Evolutionary conservation across 2,888 invertebrate genomes (phyloP), one percentile per base, ranked within the genome.

Genomic region (Tineola bisselliella): DNA sequence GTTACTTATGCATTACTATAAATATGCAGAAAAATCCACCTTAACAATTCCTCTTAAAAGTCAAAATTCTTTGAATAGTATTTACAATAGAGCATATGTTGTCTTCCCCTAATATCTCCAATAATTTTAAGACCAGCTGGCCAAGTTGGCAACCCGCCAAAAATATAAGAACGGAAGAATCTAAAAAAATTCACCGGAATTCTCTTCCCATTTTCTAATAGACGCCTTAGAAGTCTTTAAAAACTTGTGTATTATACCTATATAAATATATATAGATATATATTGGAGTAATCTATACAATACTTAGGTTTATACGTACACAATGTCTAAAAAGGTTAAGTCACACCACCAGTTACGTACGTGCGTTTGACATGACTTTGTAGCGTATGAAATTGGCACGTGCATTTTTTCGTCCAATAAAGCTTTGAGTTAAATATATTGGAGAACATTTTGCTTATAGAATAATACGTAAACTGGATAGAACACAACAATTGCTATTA

Each of bases 81-180:
- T 13, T 48, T 17, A 48, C 15, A 48, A 48, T 25, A 54, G 19
- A 54, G 19, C 54, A 54, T 18, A 54, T 54, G 54, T 25, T 54
- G 54, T 25, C 25, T 54, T 25, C 10, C 17, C 54, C 54, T 54
- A 54, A 54, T 54, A 54, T 54, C 25, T 25, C 54, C 54, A 25
- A 58, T 58, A 58, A 58, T 58, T 58, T 58, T 58, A 58, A 58
- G 58, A n/a, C 31, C 58, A 58, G 17, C 58, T 58, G 58, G 58
- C 58, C 33, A 33, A 33, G 33, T 33, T 33, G 58, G 58, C 3
- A 56, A 56, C 2, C 17, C 33, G 58, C 58, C 58, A 58, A 15
- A 31, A 19, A 33, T 25, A 54, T 54, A 25, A 48, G 54, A 54
- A 54, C n/a, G 54, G 54, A 17, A n/a, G 19, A 12, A 17, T 17